Percentiles rank a stretch among this genome's conserved stretches.
These are phyloP conservation scores for Nomada flava DNA, from an alignment of 2,888 invertebrate genomes.

Conservation along the genomic window DNA sequence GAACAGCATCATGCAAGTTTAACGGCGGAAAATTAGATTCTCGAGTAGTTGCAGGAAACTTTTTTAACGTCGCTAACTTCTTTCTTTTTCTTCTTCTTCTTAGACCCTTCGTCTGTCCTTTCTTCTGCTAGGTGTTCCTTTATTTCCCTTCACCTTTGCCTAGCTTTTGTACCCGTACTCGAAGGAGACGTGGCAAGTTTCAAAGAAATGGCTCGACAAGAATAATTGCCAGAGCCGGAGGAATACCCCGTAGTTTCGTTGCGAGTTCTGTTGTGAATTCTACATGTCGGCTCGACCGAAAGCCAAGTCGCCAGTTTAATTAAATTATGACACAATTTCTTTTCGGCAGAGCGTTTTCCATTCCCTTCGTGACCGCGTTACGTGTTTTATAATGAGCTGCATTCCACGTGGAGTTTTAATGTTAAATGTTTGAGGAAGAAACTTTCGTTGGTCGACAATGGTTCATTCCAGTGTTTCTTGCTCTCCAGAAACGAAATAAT, in stretches of 20 bases:
- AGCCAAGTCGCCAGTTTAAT: slow-evolving; percentile 38
- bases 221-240: slow-evolving; percentile 34
- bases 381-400: slow-evolving; percentile 21
- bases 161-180: slow-evolving; percentile 13
- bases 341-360: slow-evolving; percentile 4
- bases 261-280: slow-evolving; percentile 26
- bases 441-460: background rate
- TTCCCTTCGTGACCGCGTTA: background rate
- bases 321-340: slow-evolving; percentile 36
- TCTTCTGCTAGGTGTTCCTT: background rate
- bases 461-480: background rate
- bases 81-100: background rate
- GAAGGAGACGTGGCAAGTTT: slow-evolving; percentile 17
- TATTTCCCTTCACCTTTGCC: background rate
- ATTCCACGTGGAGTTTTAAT: background rate
- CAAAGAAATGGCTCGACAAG: slow-evolving; percentile 19
- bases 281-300: background rate
- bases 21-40: slow-evolving; percentile 18
- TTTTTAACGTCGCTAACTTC: slow-evolving; percentile 3
- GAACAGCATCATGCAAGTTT: slow-evolving; percentile 23
- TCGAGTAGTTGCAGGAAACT: background rate
- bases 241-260: slow-evolving; percentile 5
- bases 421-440: background rate
- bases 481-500: background rate
- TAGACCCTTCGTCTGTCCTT: background rate